Evolutionary conservation across 1,140 invertebrate genomes (phyloP).

Genomic region (Drosophila nasuta): DNA sequence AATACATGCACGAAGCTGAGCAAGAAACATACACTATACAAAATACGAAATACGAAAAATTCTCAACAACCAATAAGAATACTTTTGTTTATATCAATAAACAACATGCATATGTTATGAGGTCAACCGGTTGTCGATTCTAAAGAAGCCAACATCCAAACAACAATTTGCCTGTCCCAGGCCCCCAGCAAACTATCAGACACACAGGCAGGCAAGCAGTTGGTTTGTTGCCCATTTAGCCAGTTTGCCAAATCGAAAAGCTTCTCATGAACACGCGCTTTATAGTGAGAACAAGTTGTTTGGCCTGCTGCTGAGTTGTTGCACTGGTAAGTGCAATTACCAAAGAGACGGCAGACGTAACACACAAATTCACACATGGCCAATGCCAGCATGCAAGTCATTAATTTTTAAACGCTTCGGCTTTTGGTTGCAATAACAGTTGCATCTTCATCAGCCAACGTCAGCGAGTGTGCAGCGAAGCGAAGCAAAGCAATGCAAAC

Average conservation of each 20-base stretch:
- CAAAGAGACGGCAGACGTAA: not conserved
- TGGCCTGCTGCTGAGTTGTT: constrained; percentile 14
- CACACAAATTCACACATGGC: constrained; percentile 22
- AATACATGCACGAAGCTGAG: constrained; percentile 40
- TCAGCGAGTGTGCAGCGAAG: constrained; percentile 5
- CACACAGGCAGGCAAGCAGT: not conserved
- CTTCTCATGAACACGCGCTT: constrained; percentile 12
- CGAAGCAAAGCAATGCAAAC: not conserved
- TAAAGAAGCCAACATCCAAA: constrained; percentile 36
- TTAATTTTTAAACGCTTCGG: constrained; percentile 26
- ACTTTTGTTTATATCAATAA: constrained; percentile 61
- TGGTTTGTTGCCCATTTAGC: not conserved
- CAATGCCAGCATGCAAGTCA: constrained; percentile 33
- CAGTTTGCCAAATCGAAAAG: constrained; percentile 10
- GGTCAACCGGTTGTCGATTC: constrained; percentile 77
- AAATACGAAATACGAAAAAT: constrained; percentile 12
- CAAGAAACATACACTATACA: not conserved
- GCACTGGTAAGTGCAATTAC: constrained; percentile 40
- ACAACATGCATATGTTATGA: constrained; percentile 69
- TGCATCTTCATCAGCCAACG: constrained; percentile 3
- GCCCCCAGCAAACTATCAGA: constrained; percentile 7
- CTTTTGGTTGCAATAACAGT: constrained; percentile 8
- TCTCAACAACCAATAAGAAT: constrained; percentile 62
- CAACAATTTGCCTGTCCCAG: constrained; percentile 5
- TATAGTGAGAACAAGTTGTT: constrained; percentile 14